Base-by-base conservation (phyloP, 2,797 vertebrate genomes). In the Neosalanx taihuensis region DNA sequence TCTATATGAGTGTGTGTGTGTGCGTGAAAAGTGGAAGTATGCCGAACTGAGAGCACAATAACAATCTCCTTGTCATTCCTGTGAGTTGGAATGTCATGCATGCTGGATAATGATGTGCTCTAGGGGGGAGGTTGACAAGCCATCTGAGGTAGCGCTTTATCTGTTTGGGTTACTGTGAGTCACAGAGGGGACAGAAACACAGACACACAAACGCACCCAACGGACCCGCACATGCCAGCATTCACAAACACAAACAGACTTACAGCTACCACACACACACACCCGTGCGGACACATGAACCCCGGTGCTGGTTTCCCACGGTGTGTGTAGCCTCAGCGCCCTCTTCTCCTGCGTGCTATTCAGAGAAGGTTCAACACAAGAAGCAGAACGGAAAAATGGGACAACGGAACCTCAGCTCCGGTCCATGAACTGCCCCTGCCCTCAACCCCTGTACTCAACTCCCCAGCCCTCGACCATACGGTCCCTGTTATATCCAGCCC, bases 41-140 rank as follows among this genome's bases (percentile, higher is more conserved):
- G 90, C 85, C 72, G 84, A 60, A 26, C 86, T 72, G 84, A 88
- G 87, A 88, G 86, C 88, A 90, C 89, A 91, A 91, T 90, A 91
- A 91, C 90, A 91, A 88, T 90, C 89, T 91, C 89, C 90, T 90
- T 90, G 88, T 91, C 87, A 65, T 20, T 57, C 89, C 88, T 90
- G 81, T 62, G 84, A 84, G 88, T 83, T 88, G 90, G 90, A 90
- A 91, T 91, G 90, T 84, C 84, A 90, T 90, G 88, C 85, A 90
- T 84, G 90, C 86, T 86, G 86, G 89, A 86, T 90, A 91, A 91
- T 90, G 87, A 91, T 62, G 72, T 67, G n/a, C 72, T 71, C 49
- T 71, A 64, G 37, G 71, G 74, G 71, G 70, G 72, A 51, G 63
- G 76, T 79, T 77, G 57, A 51, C 69, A 76, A 84, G 83, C 85